These are phyloP conservation scores for Euthynnus affinis DNA, from an alignment of 2,797 vertebrate species.

Conservation along the genomic window DNA sequence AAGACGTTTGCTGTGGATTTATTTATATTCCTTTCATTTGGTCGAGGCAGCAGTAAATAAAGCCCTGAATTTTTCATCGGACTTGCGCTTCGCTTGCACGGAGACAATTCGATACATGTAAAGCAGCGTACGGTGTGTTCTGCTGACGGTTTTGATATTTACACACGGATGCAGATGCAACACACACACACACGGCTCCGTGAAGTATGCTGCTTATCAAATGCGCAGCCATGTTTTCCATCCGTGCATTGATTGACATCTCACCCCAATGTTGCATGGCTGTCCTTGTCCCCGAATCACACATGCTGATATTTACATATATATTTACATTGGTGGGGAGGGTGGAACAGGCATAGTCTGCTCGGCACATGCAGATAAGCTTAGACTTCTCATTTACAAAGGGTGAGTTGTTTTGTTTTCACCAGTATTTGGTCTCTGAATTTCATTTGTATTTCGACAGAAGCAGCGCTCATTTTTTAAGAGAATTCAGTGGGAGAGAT, in stretches of 20 bases:
- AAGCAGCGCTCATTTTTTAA: not conserved
- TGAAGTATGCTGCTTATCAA: constrained; percentile 27
- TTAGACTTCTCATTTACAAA: not conserved
- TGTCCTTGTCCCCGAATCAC: constrained; percentile 28
- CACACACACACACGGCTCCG: not conserved
- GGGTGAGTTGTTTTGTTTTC: not conserved
- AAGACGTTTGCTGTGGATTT: constrained; percentile 97
- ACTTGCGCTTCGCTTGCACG: not conserved
- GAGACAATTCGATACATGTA: not conserved
- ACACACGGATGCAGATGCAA: constrained; percentile 1
- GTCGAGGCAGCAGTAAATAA: constrained; percentile 21
- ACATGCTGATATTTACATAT: constrained; percentile 50
- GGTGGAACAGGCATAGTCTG: not conserved
- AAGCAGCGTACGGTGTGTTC: not conserved
- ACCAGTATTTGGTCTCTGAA: not conserved
- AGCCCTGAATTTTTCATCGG: constrained; percentile 33
- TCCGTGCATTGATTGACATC: constrained; percentile 35
- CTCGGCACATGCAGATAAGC: constrained; percentile 4
- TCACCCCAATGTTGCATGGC: constrained; percentile 24
- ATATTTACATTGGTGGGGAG: constrained; percentile 34
- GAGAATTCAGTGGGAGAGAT: not conserved
- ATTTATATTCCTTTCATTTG: constrained; percentile 63
- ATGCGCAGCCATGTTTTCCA: constrained; percentile 53
- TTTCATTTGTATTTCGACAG: not conserved
- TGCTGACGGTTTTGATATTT: constrained; percentile 43